Evolutionary conservation across 2,888 invertebrate genomes (phyloP).

Genomic region (Lasioglossum figueresi): DNA sequence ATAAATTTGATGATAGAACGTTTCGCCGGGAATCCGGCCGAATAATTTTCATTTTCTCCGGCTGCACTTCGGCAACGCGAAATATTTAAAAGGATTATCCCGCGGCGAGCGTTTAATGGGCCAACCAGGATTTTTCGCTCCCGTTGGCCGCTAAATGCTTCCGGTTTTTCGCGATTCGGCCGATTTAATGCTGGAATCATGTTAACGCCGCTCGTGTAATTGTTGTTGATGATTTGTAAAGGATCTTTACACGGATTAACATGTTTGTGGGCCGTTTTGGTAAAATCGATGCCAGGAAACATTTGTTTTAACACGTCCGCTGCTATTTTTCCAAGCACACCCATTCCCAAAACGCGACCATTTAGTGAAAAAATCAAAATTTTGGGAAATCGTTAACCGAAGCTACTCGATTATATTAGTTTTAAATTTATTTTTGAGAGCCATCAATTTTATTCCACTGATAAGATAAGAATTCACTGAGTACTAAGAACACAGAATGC

Average conservation of each 20-base stretch:
- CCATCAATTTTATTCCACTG: too few relatives aligned
- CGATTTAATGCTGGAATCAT: background rate
- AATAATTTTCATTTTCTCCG: constrained; percentile 43
- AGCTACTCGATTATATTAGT: background rate
- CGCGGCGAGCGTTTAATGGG: constrained; percentile 37
- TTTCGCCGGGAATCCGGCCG: constrained; percentile 31
- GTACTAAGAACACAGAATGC: too few relatives aligned
- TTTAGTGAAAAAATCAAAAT: background rate
- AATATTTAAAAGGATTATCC: constrained; percentile 51
- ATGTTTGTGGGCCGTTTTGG: background rate
- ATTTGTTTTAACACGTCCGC: background rate
- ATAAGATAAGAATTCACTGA: too few relatives aligned
- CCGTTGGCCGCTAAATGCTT: background rate
- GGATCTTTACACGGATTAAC: background rate
- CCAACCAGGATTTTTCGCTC: constrained; percentile 16
- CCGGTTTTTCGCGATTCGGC: background rate
- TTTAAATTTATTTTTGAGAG: background rate
- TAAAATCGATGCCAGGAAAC: background rate
- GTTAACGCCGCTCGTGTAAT: background rate
- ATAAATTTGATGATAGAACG: constrained; percentile 43
- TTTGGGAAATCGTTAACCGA: too few relatives aligned
- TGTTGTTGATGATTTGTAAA: background rate
- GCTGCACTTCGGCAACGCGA: background rate
- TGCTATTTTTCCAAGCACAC: background rate
- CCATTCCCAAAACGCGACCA: background rate